These are phyloP conservation scores for Hipparchia semele DNA, from an alignment of 2,888 invertebrate species.

Conservation along the genomic window DNA sequence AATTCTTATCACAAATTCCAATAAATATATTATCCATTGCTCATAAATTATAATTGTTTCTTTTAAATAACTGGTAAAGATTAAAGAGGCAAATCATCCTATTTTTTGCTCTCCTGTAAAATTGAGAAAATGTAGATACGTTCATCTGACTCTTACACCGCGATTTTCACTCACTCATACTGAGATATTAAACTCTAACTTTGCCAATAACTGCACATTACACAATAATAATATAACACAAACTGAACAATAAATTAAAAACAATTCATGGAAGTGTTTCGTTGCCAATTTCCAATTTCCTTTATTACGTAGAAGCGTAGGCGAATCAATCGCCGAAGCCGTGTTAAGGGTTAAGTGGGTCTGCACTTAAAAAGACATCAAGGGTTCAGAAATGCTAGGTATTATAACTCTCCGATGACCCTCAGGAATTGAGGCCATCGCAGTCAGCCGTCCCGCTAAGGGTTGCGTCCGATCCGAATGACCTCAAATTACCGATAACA, in stretches of 20 bases:
- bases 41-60: too few species aligned
- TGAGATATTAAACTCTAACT: too few species aligned
- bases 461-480: slow-evolving; percentile 6
- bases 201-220: too few species aligned
- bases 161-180: too few species aligned
- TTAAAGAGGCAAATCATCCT: too few species aligned
- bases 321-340: slow-evolving; percentile 43
- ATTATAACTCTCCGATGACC: slow-evolving; percentile 80
- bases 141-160: too few species aligned
- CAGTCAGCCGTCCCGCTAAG: slow-evolving; percentile 31
- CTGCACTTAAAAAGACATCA: slow-evolving; percentile 82
- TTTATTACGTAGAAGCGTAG: slow-evolving; percentile 9
- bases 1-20: too few species aligned
- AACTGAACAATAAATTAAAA: background rate
- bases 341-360: slow-evolving; percentile 75
- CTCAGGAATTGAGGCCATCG: slow-evolving; percentile 70
- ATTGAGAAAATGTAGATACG: too few species aligned
- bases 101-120: too few species aligned
- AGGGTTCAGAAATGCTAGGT: slow-evolving; percentile 73
- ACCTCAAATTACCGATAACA: slow-evolving; percentile 13
- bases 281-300: background rate
- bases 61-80: too few species aligned
- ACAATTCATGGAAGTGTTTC: background rate
- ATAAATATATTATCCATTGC: too few species aligned
- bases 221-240: background rate